phyloP scores from a whole-genome alignment of 2,113 vertebrate genomes.

The Trematomus loennbergii region DNA sequence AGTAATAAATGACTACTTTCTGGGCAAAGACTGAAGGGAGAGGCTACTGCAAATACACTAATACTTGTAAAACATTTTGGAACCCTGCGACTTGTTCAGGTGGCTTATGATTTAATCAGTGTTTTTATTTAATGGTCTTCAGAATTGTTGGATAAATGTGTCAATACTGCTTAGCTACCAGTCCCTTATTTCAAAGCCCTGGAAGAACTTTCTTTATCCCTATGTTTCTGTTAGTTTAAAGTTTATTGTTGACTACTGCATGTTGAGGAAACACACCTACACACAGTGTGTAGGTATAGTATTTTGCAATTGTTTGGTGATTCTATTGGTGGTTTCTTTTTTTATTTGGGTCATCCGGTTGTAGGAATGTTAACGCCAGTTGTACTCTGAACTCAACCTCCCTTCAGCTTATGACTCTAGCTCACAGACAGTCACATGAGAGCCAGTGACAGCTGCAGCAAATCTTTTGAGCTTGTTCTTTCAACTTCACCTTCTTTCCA shows the following conservation, averaged over 20 bases:
- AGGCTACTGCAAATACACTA: neutral
- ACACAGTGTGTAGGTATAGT: neutral
- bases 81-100: neutral
- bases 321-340: neutral
- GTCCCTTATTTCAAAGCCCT: neutral
- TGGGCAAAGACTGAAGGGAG: neutral
- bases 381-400: neutral
- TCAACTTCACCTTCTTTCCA: slow-evolving; percentile 1
- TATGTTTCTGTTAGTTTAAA: neutral
- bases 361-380: slow-evolving; percentile 11
- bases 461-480: slow-evolving; percentile 26
- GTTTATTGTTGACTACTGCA: neutral
- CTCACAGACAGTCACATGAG: slow-evolving; percentile 39
- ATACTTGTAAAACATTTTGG: neutral
- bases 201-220: neutral
- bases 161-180: neutral
- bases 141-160: neutral
- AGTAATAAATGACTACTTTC: too few species aligned
- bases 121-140: neutral
- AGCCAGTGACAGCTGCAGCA: slow-evolving; percentile 57
- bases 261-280: neutral
- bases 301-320: neutral
- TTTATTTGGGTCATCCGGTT: neutral
- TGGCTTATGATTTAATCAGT: neutral
- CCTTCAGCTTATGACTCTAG: slow-evolving; percentile 18